These are phyloP conservation scores for Orchestia grillus DNA, from an alignment of 1,140 invertebrate species.

Conservation along the genomic window DNA sequence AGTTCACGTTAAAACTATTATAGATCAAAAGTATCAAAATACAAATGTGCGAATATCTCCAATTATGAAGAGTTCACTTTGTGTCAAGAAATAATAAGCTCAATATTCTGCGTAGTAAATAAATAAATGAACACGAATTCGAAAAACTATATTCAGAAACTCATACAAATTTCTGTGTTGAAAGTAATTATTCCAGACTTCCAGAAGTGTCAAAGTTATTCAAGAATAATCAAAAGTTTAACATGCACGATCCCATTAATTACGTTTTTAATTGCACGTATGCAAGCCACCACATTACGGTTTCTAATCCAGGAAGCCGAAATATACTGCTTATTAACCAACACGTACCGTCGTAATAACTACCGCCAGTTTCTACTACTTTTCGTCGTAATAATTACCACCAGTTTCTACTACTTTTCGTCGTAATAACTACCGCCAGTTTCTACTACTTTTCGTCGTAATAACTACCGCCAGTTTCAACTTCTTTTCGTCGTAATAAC, in stretches of 20 bases:
- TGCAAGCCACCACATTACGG: no score
- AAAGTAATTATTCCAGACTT: not conserved
- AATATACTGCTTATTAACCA: not conserved
- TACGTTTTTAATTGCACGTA: not conserved
- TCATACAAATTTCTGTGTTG: no score
- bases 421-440: not conserved
- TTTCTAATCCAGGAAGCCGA: not conserved
- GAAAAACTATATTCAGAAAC: no score
- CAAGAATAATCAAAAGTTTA: not conserved
- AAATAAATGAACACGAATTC: no score
- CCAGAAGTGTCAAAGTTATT: not conserved
- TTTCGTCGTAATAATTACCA: no score
- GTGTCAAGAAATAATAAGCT: not conserved
- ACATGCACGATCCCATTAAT: not conserved
- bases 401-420: no score
- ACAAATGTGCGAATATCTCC: not conserved
- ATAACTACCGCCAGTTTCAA: no score
- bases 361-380: not conserved
- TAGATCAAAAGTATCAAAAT: not conserved
- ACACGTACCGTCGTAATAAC: not conserved
- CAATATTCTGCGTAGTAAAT: no score
- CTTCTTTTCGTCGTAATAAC: not conserved
- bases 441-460: no score
- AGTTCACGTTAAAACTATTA: not conserved
- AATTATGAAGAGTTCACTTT: not conserved